These are phyloP conservation scores for Myanophis thanlyinensis DNA, from an alignment of 2,113 vertebrate genomes.

Conservation along the genomic window DNA sequence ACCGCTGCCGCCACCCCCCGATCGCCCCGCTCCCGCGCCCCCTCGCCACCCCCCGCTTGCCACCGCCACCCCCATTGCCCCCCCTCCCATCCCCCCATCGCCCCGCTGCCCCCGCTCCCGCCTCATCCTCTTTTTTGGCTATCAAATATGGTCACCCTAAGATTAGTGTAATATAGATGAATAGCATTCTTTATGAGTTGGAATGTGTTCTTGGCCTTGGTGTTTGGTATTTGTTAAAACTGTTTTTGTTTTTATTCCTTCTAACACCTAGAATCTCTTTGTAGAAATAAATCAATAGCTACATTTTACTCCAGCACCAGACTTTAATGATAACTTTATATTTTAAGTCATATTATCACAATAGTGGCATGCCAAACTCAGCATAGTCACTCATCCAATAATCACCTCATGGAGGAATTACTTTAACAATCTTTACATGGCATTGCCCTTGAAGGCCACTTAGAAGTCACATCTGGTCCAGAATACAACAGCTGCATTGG, in stretches of 20 bases:
- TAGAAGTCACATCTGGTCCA: not conserved
- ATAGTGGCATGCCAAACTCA: not conserved
- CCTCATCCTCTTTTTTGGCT: no score
- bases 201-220: not conserved
- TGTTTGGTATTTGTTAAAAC: not conserved
- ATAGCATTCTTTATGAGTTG: not conserved
- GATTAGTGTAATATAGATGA: no score
- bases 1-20: no score
- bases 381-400: not conserved
- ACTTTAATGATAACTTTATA: not conserved
- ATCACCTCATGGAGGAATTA: not conserved
- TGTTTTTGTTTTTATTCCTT: not conserved
- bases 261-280: not conserved
- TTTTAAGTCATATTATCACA: not conserved
- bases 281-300: not conserved
- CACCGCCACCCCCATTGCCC: no score
- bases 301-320: not conserved
- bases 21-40: no score
- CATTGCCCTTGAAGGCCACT: not conserved
- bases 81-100: no score
- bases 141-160: no score
- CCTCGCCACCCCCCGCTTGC: no score
- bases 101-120: no score
- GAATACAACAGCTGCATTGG: not conserved
- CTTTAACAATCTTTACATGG: not conserved